phyloP scores from a whole-genome alignment of 2,113 vertebrate species.

The Vulpes lagopus region DNA sequence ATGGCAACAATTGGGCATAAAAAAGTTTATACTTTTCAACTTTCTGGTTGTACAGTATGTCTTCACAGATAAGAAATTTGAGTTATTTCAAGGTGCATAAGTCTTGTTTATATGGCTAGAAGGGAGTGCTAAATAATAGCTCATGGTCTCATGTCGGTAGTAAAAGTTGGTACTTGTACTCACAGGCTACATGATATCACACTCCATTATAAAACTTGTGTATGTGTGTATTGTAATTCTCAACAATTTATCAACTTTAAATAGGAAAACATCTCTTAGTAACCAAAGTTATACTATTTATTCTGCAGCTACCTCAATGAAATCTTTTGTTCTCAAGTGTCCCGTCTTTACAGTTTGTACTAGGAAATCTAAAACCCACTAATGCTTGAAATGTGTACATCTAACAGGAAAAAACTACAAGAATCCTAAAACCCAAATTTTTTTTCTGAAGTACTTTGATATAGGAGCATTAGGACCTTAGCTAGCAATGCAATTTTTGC shows the following conservation, averaged over 20 bases:
- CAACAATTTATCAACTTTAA: neutral
- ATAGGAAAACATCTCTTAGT: neutral
- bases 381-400: neutral
- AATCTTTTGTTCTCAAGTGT: neutral
- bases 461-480: slow-evolving; percentile 45
- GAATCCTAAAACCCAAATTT: slow-evolving; percentile 22
- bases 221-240: neutral
- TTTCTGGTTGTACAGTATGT: neutral
- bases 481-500: neutral
- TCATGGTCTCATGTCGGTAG: neutral
- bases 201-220: neutral
- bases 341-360: slow-evolving; percentile 48
- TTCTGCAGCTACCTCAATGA: neutral
- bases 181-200: neutral
- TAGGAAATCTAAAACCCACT: slow-evolving; percentile 42
- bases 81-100: neutral
- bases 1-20: neutral
- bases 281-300: neutral
- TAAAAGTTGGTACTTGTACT: neutral
- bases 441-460: slow-evolving; percentile 40
- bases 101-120: neutral
- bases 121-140: neutral
- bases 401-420: slow-evolving; percentile 36
- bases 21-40: neutral
- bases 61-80: neutral